phyloP scores from a whole-genome alignment of 2,797 vertebrate species.

The Chaunax sp. region DNA sequence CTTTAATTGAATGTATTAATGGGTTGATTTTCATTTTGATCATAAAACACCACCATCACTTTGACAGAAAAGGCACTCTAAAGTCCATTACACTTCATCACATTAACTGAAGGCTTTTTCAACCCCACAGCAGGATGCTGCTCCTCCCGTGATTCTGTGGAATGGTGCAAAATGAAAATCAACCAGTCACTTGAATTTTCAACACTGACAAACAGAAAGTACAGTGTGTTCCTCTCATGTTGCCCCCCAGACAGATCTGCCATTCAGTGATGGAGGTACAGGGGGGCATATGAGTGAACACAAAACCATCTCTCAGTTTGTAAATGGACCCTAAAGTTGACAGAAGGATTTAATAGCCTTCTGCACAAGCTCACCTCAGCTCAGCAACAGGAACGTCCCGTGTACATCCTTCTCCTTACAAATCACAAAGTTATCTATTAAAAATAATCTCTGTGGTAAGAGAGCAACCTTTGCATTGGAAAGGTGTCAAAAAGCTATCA shows the following conservation, averaged over 20 bases:
- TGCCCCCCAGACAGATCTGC: slow-evolving; percentile 22
- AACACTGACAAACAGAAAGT: slow-evolving; percentile 18
- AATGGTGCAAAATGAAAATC: slow-evolving; percentile 53
- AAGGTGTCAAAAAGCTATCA: slow-evolving; percentile 56
- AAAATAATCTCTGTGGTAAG: slow-evolving; percentile 36
- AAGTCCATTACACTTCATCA: slow-evolving; percentile 17
- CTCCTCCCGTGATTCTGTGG: slow-evolving; percentile 24
- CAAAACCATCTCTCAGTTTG: slow-evolving; percentile 44
- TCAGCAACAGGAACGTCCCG: slow-evolving; percentile 50
- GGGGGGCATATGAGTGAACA: slow-evolving; percentile 19
- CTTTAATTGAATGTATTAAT: slow-evolving; percentile 12
- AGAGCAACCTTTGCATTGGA: slow-evolving; percentile 42
- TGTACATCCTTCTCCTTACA: slow-evolving; percentile 20
- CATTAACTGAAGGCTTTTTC: not conserved
- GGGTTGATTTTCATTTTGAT: slow-evolving; percentile 44
- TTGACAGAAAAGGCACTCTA: slow-evolving; percentile 49
- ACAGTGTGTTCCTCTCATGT: slow-evolving; percentile 19
- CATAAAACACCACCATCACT: not conserved
- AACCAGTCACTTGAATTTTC: not conserved
- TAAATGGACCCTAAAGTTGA: slow-evolving; percentile 32
- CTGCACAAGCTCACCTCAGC: slow-evolving; percentile 48
- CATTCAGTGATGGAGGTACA: slow-evolving; percentile 27
- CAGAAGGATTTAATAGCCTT: slow-evolving; percentile 25
- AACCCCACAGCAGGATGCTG: not conserved
- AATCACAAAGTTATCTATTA: slow-evolving; percentile 24